These are phyloP conservation scores for Yponomeuta plumbellus DNA, from an alignment of 2,888 invertebrate species.

Conservation along the genomic window DNA sequence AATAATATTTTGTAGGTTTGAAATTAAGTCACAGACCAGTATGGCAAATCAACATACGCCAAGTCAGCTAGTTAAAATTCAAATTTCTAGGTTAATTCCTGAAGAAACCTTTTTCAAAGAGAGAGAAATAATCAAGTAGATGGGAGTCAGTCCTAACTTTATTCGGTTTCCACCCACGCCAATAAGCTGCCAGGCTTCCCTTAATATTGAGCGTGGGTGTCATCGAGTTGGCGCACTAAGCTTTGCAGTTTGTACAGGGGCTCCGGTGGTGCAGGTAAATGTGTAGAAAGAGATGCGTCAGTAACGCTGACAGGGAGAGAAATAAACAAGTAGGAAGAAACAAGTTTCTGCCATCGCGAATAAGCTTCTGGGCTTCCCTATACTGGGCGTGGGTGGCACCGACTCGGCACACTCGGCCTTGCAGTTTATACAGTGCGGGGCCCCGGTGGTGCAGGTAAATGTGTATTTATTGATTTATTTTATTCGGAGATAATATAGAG, in stretches of 20 bases:
- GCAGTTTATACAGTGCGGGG: conserved; percentile 96
- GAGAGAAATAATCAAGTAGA: too few species aligned
- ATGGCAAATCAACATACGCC: too few species aligned
- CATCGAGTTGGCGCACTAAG: conserved; percentile 96
- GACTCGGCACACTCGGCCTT: conserved; percentile 96
- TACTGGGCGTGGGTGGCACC: conserved; percentile 97
- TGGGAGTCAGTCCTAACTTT: conserved; percentile 81
- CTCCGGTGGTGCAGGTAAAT: conserved; percentile 90
- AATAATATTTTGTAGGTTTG: too few species aligned
- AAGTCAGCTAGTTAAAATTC: too few species aligned
- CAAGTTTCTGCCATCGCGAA: conserved; percentile 90
- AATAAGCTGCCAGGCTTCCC: conserved; percentile 90
- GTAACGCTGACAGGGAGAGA: too few species aligned
- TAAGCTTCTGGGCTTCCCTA: conserved; percentile 90
- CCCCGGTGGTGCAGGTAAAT: conserved; percentile 90
- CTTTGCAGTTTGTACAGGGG: conserved; percentile 97
- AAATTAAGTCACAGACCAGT: too few species aligned
- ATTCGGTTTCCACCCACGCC: conserved; percentile 93
- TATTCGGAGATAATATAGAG: too few species aligned
- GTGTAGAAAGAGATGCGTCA: neutral
- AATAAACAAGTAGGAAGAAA: too few species aligned
- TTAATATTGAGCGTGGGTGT: conserved; percentile 97
- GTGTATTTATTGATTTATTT: too few species aligned
- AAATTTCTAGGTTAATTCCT: too few species aligned
- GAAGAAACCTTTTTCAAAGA: too few species aligned